Percentiles rank a stretch among this genome's conserved stretches.
Conservation (phyloP, 2,797 vertebrate species). For the Todus mexicanus region DNA sequence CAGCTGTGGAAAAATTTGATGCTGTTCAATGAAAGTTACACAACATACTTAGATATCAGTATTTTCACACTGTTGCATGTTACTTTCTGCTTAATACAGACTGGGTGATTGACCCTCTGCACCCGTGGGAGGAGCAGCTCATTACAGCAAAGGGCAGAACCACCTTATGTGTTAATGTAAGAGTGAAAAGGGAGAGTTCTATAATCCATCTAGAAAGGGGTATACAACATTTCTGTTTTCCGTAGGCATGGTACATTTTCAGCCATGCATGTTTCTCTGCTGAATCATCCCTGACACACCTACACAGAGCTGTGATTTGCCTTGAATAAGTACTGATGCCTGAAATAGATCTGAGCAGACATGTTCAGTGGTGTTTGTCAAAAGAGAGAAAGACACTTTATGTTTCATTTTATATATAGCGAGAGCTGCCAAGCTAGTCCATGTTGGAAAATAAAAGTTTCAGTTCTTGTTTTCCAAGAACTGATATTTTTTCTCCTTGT, state of each 20-base stretch:
- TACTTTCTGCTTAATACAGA: not conserved
- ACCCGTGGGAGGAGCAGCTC: not conserved
- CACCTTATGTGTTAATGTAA: not conserved
- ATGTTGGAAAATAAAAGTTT: not conserved
- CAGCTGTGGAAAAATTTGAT: not conserved
- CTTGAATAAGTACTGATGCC: not conserved
- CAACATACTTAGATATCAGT: not conserved
- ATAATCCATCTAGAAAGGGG: not conserved
- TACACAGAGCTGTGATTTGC: slow-evolving; percentile 47
- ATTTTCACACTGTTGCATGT: not conserved
- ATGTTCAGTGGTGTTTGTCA: slow-evolving; percentile 17
- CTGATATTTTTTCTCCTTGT: not conserved
- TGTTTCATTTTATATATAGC: not conserved
- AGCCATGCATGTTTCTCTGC: not conserved
- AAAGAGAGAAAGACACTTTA: not conserved
- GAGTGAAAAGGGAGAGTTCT: not conserved
- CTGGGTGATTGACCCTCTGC: not conserved
- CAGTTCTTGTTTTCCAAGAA: not conserved
- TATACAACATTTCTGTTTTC: not conserved
- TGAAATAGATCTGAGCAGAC: slow-evolving; percentile 45
- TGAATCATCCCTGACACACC: slow-evolving; percentile 48
- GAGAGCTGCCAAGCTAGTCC: not conserved
- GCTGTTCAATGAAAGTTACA: not conserved
- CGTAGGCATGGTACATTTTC: not conserved
- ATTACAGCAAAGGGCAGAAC: not conserved